Evolutionary conservation across 2,797 vertebrate genomes (phyloP), one percentile per base, ranked within the genome.

Genomic region (Chlorospingus flavigularis): DNA sequence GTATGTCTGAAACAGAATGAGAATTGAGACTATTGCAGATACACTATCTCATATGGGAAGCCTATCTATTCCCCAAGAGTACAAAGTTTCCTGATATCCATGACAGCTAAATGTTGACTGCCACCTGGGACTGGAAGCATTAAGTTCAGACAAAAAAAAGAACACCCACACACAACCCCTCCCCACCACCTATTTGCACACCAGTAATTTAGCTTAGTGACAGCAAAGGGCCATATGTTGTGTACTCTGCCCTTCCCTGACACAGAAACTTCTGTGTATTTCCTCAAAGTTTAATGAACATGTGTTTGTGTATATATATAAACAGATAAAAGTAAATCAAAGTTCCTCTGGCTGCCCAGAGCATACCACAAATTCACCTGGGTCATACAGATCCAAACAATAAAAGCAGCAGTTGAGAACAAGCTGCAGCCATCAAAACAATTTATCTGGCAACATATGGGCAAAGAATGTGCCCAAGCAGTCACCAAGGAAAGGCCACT

Each of bases 111-210:
- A 42, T 65, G 24, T 7, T 91, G 60, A n/a, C 57, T 81, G 48
- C 5, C n/a, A 55, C 39, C 15, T 23, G 12, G 6, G 16, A n/a
- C 33, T 85, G 40, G 12, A 67, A 87, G 16, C 16, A 55, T 45
- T 82, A 51, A n/a, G 23, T 60, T 57, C 35, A 85, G 13, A 42
- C 6, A 10, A 60, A 37, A 47, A 47, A n/a, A 54, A 57, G 18
- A 28, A 14, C n/a, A 23, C 2, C 1, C 20, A 7, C 10, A 13
- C 9, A 39, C 23, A 33, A 61, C 9, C 8, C 3, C 4, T 10
- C 12, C 7, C 8, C 30, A 3, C 20, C n/a, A 9, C 6, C 3
- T 4, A 53, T n/a, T 60, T 60, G 6, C 31, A 63, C 12, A 67
- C 9, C 2, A 67, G 57, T 79, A 50, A 53, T n/a, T 86, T 18